Percentiles rank a stretch among this genome's conserved stretches.
Evolutionary conservation across 2,888 invertebrate genomes (phyloP).

Genomic region (Mythimna vitellina): DNA sequence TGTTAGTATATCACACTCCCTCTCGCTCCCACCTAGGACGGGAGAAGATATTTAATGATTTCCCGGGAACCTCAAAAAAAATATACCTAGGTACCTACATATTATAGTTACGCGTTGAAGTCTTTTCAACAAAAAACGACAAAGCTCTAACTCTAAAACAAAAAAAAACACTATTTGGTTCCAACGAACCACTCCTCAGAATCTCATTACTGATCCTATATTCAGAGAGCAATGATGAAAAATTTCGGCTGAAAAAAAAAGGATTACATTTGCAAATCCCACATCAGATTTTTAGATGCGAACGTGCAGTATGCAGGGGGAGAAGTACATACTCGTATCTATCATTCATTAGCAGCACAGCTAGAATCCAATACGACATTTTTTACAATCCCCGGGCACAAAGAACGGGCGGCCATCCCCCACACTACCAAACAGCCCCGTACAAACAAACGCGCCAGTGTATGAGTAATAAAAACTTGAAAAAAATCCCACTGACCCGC

Average conservation of each 20-base stretch:
- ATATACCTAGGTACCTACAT: not conserved
- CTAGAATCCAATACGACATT: conserved; percentile 91
- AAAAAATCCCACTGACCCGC: conserved; percentile 89
- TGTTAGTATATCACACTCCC: no score
- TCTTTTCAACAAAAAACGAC: conserved; percentile 67
- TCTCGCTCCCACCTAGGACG: no score
- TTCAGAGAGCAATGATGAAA: conserved; percentile 67
- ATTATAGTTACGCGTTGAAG: conserved; percentile 67
- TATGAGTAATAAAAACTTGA: conserved; percentile 86
- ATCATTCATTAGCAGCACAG: conserved; percentile 90
- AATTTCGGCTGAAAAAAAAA: conserved; percentile 68
- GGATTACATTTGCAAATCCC: conserved; percentile 76
- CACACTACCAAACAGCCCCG: conserved; percentile 76
- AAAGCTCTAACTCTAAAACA: conserved; percentile 26
- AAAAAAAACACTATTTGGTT: conserved; percentile 28
- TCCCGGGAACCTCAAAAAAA: no score
- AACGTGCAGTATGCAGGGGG: conserved; percentile 75
- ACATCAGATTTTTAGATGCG: conserved; percentile 83
- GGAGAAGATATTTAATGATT: no score
- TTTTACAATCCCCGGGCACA: conserved; percentile 90
- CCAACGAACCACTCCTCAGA: conserved; percentile 42
- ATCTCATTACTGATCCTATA: conserved; percentile 59
- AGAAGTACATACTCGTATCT: conserved; percentile 82
- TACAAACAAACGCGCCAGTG: conserved; percentile 73
- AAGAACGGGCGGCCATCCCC: conserved; percentile 85